Evolutionary conservation across 2,888 invertebrate species (phyloP), one percentile per base, ranked within the genome.

Genomic region (Halictus quadricinctus): DNA sequence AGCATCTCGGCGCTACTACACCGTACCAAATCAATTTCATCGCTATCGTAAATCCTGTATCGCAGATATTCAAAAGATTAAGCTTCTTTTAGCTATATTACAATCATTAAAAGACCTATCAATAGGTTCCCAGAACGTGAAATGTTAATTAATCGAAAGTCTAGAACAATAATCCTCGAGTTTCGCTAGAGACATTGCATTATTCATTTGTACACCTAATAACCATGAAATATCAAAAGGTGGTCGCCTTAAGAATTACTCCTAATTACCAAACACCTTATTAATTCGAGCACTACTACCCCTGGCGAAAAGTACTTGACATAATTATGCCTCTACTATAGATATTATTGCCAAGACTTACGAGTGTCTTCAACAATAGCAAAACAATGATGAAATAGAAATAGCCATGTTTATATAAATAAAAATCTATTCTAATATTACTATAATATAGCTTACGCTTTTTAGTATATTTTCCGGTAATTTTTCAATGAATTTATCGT

Each of bases 1-100:
- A 82, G 76, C 29, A 89, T 89, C 81, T 86, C 84, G 87, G 76
- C 29, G 64, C 18, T 72, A 46, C 48, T 79, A 76, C 82, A 70
- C 48, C 76, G 41, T 80, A 79, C 79, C 66, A 87, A 79, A 76
- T 69, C 29, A 29, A 69, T 80, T 75, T 72, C 72, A 46, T 82
- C 66, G 64, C 48, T 78, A 79, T 75, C 72, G 7, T 69, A 50
- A 54, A 25, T 43, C 6, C 3, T 78, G 46, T 76, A 72, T 81
- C 54, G 64, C 21, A 36, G 60, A 73, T 36, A 50, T 76, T 73
- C 8, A 12, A 76, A 72, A 72, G 12, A 46, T 46, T 46, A 46
- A 12, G 46, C 46, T 46, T 46, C 54, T 54, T 54, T 21, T 54
- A 60, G 13, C 60, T 25, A 54, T 60, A 13, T 5, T 60, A 25